A percentile compares a stretch with the other conserved stretches of the same genome.
These are phyloP conservation scores for Calliopum simillimum DNA, from an alignment of 2,888 invertebrate genomes.

Conservation along the genomic window DNA sequence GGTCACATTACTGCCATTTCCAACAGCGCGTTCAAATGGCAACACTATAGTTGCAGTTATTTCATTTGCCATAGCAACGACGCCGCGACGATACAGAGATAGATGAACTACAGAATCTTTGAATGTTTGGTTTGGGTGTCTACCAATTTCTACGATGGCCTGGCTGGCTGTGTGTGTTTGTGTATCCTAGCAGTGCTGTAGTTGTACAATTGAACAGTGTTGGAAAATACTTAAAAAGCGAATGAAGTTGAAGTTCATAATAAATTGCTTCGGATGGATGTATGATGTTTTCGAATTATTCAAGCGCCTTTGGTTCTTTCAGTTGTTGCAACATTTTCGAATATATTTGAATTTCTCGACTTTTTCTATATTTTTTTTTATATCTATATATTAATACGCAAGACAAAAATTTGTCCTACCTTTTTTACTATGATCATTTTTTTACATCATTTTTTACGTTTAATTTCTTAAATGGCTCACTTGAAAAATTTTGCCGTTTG, in stretches of 20 bases:
- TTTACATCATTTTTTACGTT: not conserved
- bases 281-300: no score
- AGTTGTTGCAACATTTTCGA: no score
- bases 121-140: constrained; percentile 7
- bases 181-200: not conserved
- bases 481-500: not conserved
- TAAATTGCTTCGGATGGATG: no score
- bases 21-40: constrained; percentile 61
- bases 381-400: no score
- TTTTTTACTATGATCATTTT: not conserved
- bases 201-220: not conserved
- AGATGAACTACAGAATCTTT: not conserved
- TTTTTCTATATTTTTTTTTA: not conserved
- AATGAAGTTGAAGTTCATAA: no score
- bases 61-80: no score
- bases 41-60: constrained; percentile 41
- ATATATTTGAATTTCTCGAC: not conserved
- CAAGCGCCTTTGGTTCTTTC: no score
- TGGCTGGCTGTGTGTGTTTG: not conserved
- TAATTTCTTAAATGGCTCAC: not conserved
- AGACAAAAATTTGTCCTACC: no score
- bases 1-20: constrained; percentile 62
- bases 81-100: no score
- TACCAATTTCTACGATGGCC: no score
- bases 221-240: not conserved